Conservation (phyloP, 2,113 vertebrate species). For the Callithrix jacchus region DNA sequence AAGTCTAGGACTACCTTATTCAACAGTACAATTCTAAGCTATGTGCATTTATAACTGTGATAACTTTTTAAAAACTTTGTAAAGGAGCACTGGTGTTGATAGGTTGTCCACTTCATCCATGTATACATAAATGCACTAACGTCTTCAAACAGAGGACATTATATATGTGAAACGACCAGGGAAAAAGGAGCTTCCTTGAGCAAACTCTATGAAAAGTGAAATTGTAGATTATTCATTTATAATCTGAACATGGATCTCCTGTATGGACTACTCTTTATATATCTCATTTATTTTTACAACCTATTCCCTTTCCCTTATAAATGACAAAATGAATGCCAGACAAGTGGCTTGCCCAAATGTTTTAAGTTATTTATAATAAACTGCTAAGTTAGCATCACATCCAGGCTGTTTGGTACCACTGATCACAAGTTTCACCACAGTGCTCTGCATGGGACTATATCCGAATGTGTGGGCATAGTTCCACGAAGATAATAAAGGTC, state of each 20-base stretch:
- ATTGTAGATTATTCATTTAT: too few species aligned
- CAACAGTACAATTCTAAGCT: background rate
- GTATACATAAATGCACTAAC: background rate
- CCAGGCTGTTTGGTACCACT: background rate
- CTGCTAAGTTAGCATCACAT: background rate
- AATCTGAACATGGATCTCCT: background rate
- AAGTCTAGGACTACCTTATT: background rate
- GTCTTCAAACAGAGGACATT: background rate
- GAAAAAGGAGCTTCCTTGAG: background rate
- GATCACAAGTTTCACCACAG: background rate
- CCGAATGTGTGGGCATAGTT: background rate
- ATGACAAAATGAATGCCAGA: background rate
- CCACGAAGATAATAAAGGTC: background rate
- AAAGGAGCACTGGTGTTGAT: background rate
- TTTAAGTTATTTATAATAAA: background rate
- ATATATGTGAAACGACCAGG: background rate
- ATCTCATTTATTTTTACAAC: background rate
- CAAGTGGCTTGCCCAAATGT: background rate
- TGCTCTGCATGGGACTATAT: rapidly evolving
- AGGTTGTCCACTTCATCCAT: background rate
- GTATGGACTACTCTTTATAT: background rate
- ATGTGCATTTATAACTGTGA: background rate
- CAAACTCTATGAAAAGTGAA: background rate
- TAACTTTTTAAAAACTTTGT: background rate
- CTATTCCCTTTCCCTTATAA: background rate